Base-by-base conservation (phyloP, 2,113 vertebrate species). In the Scalopus aquaticus region DNA sequence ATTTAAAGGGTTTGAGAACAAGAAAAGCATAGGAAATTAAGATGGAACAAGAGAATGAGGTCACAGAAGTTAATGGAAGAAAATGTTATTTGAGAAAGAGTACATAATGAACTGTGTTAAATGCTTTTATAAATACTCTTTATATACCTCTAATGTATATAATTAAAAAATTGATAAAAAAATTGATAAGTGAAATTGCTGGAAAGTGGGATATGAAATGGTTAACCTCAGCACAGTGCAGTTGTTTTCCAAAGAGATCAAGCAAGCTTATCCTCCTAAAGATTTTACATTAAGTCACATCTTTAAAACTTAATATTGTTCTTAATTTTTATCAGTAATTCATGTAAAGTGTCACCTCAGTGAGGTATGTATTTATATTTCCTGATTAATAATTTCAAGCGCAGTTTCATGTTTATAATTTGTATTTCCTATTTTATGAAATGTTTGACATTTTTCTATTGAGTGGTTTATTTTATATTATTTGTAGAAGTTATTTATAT, bases 341-440 rank as follows among this genome's bases (percentile, higher is more conserved):
- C 24, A 44, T 86, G 5, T 92, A 74, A 30, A 77, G 7, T 56
- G 9, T 86, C 85, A 35, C 11, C 24, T 86, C 37, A 83, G 0
- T 64, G 22, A 74, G 20, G 30, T 69, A 28, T 80, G 83, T 32
- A 65, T 73, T 94, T 94, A 10, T 84, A 56, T 78, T 95, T 94
- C 54, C 39, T 44, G 15, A 39, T 65, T 74, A 56, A 46, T 85
- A 17, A 89, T 22, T 76, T 94, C 9, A 88, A 56, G 80, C 65
- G 49, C 30, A 4, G 90, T 70, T 70, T 79, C 15, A 28, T 78
- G 30, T 87, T 64, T 58, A 32, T 84, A 26, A 79, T 91, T n/a
- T 91, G 69, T 91, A 26, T 91, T 82, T 91, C 8, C 17, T 96
- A 0, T 64, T 88, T 20, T 70, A 11, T 90, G 49, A 79, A 60